Evolutionary conservation across 2,797 vertebrate species (phyloP), one percentile per base, ranked within the genome.

Genomic region (Tapirus indicus): DNA sequence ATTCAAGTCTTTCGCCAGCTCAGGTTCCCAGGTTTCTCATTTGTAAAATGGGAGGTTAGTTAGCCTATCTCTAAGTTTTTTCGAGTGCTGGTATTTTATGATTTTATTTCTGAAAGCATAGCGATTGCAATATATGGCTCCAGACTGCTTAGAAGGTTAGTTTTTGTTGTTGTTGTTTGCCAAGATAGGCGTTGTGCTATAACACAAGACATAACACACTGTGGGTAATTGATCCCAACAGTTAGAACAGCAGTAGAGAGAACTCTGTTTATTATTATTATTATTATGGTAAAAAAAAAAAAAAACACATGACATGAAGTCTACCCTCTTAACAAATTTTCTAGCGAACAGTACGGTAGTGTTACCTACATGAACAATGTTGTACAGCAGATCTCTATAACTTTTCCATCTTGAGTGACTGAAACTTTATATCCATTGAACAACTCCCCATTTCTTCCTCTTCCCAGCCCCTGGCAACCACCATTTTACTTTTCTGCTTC

Each of bases 81-180:
- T 32, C 66, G 14, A 16, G 7, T 47, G n/a, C 29, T 88, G 38
- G 23, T 52, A 17, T 75, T 77, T 83, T 72, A 49, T 38, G 23
- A 56, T 72, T 66, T 77, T 56, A 71, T 52, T 91, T 95, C 49
- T 95, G 44, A 92, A 95, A 66, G 17, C 32, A 72, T 10, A n/a
- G 38, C 41, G 47, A 25, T 69, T 66, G 4, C 7, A 49, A 16
- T 58, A 38, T 9, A 49, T 44, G 27, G 29, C 32, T 87, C 18
- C 69, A 32, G 14, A 77, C 20, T 85, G 21, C 49, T 74, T 62
- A 89, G 52, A 82, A 83, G 17, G 27, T 35, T 20, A 85, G 14
- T 3, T 91, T 64, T 87, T 52, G 38, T 54, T 77, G 54, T 87
- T 60, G 21, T 87, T 41, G 4, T 88, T 90, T 93, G 54, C 62